Evolutionary conservation across 2,797 vertebrate genomes (phyloP).

Genomic region (Paedocypris micromegethes): DNA sequence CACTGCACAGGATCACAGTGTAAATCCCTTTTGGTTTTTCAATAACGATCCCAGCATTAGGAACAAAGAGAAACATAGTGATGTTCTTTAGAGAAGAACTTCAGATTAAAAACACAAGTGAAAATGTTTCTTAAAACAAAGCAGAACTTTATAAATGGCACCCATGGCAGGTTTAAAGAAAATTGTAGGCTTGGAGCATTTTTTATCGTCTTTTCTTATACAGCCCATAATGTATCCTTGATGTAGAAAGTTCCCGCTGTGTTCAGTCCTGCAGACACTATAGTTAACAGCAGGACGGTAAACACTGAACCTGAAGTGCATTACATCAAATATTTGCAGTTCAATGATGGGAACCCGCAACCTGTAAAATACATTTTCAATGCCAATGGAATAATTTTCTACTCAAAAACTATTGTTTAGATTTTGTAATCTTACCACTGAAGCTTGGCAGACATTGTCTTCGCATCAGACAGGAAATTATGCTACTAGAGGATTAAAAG

Average conservation of each 20-base stretch:
- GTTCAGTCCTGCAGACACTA: neutral
- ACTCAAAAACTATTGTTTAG: neutral
- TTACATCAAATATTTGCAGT: conserved; percentile 5
- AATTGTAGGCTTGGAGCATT: conserved; percentile 13
- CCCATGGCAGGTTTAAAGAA: conserved; percentile 37
- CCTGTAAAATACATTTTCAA: conserved; percentile 14
- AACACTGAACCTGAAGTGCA: conserved; percentile 10
- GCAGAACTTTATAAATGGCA: conserved; percentile 32
- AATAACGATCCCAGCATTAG: conserved; percentile 25
- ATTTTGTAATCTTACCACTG: conserved; percentile 6
- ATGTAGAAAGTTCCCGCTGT: conserved; percentile 17
- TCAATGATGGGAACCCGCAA: conserved; percentile 4
- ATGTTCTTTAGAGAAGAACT: conserved; percentile 42
- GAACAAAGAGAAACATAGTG: conserved; percentile 35
- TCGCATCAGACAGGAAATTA: neutral
- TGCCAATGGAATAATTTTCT: conserved; percentile 4
- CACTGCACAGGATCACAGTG: conserved; percentile 4
- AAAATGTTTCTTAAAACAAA: conserved; percentile 51
- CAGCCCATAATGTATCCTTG: conserved; percentile 13
- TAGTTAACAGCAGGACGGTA: conserved; percentile 15
- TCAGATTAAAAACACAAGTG: conserved; percentile 37
- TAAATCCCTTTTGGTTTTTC: conserved; percentile 7
- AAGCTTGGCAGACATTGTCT: too few relatives aligned
- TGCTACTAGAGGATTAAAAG: too few relatives aligned
- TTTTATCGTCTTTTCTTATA: conserved; percentile 16